These are phyloP conservation scores for Agrochola litura DNA, from an alignment of 2,888 invertebrate species.

Conservation along the genomic window DNA sequence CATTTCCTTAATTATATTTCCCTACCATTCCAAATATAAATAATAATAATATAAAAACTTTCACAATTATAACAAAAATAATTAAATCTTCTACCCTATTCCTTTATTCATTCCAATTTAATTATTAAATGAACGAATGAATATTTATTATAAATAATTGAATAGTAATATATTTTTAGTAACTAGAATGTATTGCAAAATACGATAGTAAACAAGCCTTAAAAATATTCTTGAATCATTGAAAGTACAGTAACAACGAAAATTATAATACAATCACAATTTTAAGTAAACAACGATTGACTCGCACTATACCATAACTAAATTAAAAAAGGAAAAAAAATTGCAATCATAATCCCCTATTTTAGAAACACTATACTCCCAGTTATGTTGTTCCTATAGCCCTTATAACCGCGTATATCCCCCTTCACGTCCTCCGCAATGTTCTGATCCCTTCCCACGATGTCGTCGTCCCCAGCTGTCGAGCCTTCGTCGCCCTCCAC, in stretches of 20 bases:
- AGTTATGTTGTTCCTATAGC: constrained; percentile 41
- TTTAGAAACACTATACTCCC: rapidly evolving
- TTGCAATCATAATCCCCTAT: neutral
- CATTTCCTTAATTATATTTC: constrained; percentile 75
- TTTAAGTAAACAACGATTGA: neutral
- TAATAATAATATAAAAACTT: constrained; percentile 37
- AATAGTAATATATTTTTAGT: constrained; percentile 30
- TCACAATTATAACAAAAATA: constrained; percentile 22
- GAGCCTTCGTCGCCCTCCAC: constrained; percentile 86
- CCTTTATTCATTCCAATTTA: constrained; percentile 62
- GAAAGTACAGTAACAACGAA: constrained; percentile 24
- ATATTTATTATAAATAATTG: constrained; percentile 28
- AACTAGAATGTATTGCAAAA: constrained; percentile 19
- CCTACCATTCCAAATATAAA: constrained; percentile 64
- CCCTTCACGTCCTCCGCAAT: constrained; percentile 52
- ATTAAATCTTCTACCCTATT: constrained; percentile 36
- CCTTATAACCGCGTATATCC: neutral
- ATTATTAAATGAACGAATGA: constrained; percentile 37
- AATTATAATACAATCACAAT: neutral
- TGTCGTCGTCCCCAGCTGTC: constrained; percentile 91
- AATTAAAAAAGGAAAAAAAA: neutral
- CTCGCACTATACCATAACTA: neutral
- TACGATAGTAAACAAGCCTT: constrained; percentile 19
- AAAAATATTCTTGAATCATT: neutral
- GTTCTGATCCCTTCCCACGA: constrained; percentile 63